A percentile compares a stretch with the other conserved stretches of the same genome.
phyloP scores from a whole-genome alignment of 2,888 invertebrate genomes.

The Trichopoda pennipes region DNA sequence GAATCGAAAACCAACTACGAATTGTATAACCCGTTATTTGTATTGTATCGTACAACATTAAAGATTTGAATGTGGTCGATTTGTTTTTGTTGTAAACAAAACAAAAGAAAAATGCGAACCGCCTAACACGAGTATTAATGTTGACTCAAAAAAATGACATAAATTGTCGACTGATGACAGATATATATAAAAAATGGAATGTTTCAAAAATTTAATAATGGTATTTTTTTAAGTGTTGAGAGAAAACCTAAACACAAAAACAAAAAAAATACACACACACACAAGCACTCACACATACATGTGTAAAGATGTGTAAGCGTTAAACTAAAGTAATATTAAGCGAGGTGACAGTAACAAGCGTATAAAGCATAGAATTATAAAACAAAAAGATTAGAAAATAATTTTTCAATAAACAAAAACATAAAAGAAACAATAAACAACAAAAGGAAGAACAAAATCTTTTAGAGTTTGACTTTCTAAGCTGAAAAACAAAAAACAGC shows the following conservation, averaged over 20 bases:
- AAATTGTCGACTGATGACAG: slow-evolving; percentile 22
- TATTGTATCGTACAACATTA: too few relatives aligned
- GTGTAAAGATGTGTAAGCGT: too few relatives aligned
- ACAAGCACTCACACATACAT: too few relatives aligned
- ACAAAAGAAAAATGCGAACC: background rate
- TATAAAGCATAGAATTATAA: background rate
- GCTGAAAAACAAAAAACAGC: background rate
- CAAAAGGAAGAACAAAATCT: slow-evolving; percentile 24
- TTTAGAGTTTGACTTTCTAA: slow-evolving; percentile 9
- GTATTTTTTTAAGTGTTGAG: background rate
- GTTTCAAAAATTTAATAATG: background rate
- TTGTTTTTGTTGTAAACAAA: background rate
- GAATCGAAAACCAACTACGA: too few relatives aligned
- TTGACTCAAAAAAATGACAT: slow-evolving; percentile 1
- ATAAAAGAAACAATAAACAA: slow-evolving; percentile 10
- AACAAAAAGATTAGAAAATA: background rate
- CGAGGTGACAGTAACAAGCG: slow-evolving; percentile 49
- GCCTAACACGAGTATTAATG: background rate
- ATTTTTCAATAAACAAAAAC: background rate
- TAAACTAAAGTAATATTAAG: background rate
- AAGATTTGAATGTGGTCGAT: too few relatives aligned
- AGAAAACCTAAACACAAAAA: background rate
- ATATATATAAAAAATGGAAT: slow-evolving; percentile 18
- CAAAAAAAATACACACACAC: too few relatives aligned
- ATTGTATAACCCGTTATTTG: too few relatives aligned